Evolutionary conservation across 1,140 invertebrate species (phyloP), one percentile per base, ranked within the genome.

Genomic region (Rhagoletis pomonella): DNA sequence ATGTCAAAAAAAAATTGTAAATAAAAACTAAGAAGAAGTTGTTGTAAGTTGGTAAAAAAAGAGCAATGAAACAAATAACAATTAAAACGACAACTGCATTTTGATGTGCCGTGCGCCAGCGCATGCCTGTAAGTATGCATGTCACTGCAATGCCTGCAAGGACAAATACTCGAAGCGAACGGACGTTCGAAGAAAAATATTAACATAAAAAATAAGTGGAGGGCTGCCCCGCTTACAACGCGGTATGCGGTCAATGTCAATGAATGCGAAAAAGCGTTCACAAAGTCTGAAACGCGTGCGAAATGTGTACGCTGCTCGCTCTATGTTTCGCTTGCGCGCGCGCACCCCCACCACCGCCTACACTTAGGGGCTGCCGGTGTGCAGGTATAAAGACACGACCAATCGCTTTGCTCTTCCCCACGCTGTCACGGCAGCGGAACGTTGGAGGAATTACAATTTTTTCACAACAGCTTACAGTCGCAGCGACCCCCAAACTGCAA

Each of bases 161-260:
- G 73, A 81, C 73, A 81, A 81, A 50, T 47, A 17, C 44, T 55
- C 47, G 17, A 19, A 81, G 10, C 47, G 69, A 50, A 77, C 69
- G 69, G 47, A 77, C 69, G n/a, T n/a, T 73, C 73, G 14, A 55
- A 81, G 73, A 47, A 17, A 81, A 9, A 1, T n/a, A 81, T 81
- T 81, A 81, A 47, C 73, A 81, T 81, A 81, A 81, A 81, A 81
- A 81, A 12, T 19, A 29, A 29, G 47, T 55, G 73, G n/a, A 81
- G 17, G 73, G 2, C 17, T 58, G 50, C 47, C 47, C 44, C 73
- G 67, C 42, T 73, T 73, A 73, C 67, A 73, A 47, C 67, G 47
- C 47, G 73, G 47, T 81, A 81, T 50, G 73, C 7, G 73, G 73
- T 81, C 73, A 81, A 81, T 55, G 73, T 81, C 73, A 81, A 81